A percentile compares a stretch with the other conserved stretches of the same genome.
phyloP scores from a whole-genome alignment of 2,113 vertebrate genomes.

The Trogon surrucura region DNA sequence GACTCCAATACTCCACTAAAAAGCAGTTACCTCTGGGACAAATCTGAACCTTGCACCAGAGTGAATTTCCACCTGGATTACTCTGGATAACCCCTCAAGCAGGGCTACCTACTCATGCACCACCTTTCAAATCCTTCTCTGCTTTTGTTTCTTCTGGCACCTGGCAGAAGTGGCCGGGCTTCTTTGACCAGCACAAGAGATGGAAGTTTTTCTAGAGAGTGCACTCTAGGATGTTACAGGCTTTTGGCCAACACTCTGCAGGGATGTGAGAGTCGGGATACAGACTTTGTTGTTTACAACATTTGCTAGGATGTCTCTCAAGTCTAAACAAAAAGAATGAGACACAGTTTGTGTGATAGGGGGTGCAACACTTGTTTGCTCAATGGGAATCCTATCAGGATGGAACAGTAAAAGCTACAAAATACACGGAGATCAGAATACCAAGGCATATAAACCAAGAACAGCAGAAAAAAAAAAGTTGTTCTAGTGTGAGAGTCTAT shows the following conservation, averaged over 20 bases:
- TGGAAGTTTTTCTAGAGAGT: background rate
- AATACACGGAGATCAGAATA: background rate
- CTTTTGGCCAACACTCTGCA: background rate
- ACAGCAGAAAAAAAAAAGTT: background rate
- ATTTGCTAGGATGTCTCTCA: background rate
- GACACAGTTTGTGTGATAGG: background rate
- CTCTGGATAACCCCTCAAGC: background rate
- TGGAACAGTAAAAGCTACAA: background rate
- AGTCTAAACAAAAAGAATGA: background rate
- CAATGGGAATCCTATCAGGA: background rate
- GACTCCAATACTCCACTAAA: background rate
- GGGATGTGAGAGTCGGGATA: fast-evolving
- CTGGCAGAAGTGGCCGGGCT: background rate
- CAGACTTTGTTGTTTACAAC: background rate
- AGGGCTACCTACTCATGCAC: background rate
- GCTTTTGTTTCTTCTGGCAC: background rate
- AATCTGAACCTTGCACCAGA: background rate
- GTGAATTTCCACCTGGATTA: background rate
- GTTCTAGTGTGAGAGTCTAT: background rate
- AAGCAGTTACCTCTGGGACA: background rate
- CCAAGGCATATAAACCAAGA: background rate
- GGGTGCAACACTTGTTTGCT: background rate
- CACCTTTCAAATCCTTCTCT: background rate
- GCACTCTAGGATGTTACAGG: background rate
- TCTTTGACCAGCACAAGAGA: background rate